Conservation (phyloP, 2,888 invertebrate genomes). For the Tenthredo amoena region DNA sequence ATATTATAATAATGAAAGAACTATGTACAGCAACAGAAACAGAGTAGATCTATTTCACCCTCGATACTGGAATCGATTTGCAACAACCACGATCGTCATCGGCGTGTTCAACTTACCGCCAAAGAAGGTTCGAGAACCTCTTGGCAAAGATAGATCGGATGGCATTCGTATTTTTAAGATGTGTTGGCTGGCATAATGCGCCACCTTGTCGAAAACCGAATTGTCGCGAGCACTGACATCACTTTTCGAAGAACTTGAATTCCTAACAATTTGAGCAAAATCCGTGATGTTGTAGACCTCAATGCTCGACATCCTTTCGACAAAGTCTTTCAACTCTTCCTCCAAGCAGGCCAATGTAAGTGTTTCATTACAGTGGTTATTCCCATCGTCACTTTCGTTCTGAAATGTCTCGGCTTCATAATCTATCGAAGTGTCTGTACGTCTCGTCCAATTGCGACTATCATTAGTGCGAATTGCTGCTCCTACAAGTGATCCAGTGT, state of each 20-base stretch:
- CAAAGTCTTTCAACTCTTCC: slow-evolving; percentile 78
- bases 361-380: slow-evolving; percentile 52
- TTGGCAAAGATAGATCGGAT: slow-evolving; percentile 74
- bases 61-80: slow-evolving; percentile 29
- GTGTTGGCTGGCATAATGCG: slow-evolving; percentile 82
- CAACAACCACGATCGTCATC: slow-evolving; percentile 41
- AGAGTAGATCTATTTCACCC: not conserved
- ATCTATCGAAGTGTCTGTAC: not conserved
- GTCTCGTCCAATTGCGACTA: slow-evolving; percentile 5
- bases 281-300: slow-evolving; percentile 82
- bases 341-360: slow-evolving; percentile 65
- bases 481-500: not conserved
- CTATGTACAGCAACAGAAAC: not conserved
- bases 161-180: slow-evolving; percentile 84
- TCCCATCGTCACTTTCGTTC: not conserved
- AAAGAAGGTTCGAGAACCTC: slow-evolving; percentile 73
- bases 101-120: slow-evolving; percentile 69
- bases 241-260: slow-evolving; percentile 48
- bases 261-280: slow-evolving; percentile 78
- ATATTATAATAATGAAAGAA: not conserved
- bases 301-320: slow-evolving; percentile 81
- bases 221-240: slow-evolving; percentile 72
- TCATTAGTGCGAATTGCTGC: not conserved
- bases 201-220: slow-evolving; percentile 81
- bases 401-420: not conserved